Conservation (phyloP, 2,888 invertebrate species). For the Schizotus pectinicornis region DNA sequence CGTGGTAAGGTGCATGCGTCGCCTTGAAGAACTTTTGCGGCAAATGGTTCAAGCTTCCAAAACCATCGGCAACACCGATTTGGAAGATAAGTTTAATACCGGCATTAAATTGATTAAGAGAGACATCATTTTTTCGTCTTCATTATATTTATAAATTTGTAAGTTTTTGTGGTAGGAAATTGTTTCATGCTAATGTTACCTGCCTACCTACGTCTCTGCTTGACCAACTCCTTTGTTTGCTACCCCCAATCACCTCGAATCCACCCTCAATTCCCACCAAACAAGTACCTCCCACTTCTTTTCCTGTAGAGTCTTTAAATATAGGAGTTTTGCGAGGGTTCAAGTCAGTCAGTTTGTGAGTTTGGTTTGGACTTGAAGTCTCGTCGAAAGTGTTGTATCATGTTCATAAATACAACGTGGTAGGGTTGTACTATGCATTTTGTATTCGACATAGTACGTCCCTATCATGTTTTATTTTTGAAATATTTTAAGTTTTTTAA, state of each 20-base stretch:
- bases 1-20: slow-evolving; percentile 90
- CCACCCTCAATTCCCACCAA: background rate
- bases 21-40: slow-evolving; percentile 92
- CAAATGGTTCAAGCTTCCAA: slow-evolving; percentile 97
- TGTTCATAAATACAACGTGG: background rate
- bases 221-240: slow-evolving; percentile 7
- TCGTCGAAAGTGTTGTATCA: too few relatives aligned
- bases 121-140: slow-evolving; percentile 98
- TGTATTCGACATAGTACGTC: slow-evolving; percentile 42
- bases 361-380: background rate
- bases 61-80: slow-evolving; percentile 93
- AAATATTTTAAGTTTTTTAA: slow-evolving; percentile 29
- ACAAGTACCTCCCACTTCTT: background rate
- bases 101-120: slow-evolving; percentile 91
- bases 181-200: too few relatives aligned
- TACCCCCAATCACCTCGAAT: slow-evolving; percentile 9
- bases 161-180: slow-evolving; percentile 6
- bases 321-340: too few relatives aligned
- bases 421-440: background rate
- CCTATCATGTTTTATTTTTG: slow-evolving; percentile 37
- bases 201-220: slow-evolving; percentile 19
- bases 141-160: slow-evolving; percentile 10
- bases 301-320: background rate
- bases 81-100: slow-evolving; percentile 95
- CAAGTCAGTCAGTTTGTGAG: background rate